Evolutionary conservation across 2,888 invertebrate genomes (phyloP), one percentile per base, ranked within the genome.

Genomic region (Drosophila parthenogenetica): DNA sequence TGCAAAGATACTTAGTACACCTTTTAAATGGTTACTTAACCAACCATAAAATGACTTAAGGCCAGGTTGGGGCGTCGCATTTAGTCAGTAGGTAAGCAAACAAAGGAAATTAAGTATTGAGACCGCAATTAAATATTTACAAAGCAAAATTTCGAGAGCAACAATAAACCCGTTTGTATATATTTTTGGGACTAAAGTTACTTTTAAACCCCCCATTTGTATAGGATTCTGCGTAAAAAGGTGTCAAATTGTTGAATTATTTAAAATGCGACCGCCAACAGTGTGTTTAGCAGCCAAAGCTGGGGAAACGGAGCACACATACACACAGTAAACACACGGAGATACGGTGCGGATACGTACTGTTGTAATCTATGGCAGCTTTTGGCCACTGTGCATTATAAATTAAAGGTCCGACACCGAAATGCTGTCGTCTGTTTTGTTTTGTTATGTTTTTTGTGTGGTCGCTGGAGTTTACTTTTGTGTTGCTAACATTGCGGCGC

Each of bases 211-310:
- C 59, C 45, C 32, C 19, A 19, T 50, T 49, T 17, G 7, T 19
- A 17, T 17, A 19, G 7, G 14, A 46, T 49, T 1, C 13, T 66
- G 48, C 50, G 39, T 29, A 48, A 72, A 29, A 61, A 76, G 87
- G 89, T 88, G 89, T 68, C 61, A 69, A 73, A 77, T 78, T 71
- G 78, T 46, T 87, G 49, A 86, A 86, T 88, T 87, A 88, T 86
- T 88, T 81, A 79, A 70, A 65, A 64, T 69, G 60, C 61, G 40
- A 63, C 43, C 59, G 59, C 22, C 45, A 46, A 59, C 59, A 49
- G 39, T 45, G 42, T 25, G 72, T 57, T 85, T 82, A 71, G 59
- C 63, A 57, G 55, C 55, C 35, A 54, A 54, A 58, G 55, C 46
- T 29, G 48, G 11, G 17, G 46, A 77, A 53, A 59, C 22, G 22